A percentile compares a stretch with the other conserved stretches of the same genome.
phyloP scores from a whole-genome alignment of 1,140 invertebrate species.

The Trichonephila clavata region DNA sequence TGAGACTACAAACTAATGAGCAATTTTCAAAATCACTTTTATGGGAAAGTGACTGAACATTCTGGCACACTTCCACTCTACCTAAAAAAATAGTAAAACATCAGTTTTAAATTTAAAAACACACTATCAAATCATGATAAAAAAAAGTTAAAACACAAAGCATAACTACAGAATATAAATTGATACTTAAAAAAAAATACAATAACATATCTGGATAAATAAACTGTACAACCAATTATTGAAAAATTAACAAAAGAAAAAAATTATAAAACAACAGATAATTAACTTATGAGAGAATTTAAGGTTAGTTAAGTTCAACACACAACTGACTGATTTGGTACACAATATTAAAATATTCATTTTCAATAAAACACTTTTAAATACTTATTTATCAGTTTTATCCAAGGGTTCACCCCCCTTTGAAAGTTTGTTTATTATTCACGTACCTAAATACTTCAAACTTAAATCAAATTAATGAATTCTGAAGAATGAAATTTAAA shows the following conservation, averaged over 20 bases:
- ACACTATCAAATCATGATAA: background rate
- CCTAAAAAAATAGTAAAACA: conserved; percentile 7
- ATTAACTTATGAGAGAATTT: no score
- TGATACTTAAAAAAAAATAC: background rate
- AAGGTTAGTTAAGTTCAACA: no score
- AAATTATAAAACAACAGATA: background rate
- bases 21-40: conserved; percentile 32
- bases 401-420: no score
- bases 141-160: background rate
- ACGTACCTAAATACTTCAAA: no score
- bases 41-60: background rate
- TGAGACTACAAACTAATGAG: conserved; percentile 57
- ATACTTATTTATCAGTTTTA: no score
- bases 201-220: background rate
- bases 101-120: background rate
- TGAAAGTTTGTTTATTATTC: no score
- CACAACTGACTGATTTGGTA: no score
- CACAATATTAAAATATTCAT: no score
- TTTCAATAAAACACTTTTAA: no score
- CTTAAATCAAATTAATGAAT: no score
- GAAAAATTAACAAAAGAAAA: background rate
- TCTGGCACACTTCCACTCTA: conserved; percentile 46
- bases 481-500: no score
- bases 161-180: background rate
- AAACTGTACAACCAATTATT: background rate